phyloP scores from a whole-genome alignment of 2,113 vertebrate species.

The Triplophysa dalaica region DNA sequence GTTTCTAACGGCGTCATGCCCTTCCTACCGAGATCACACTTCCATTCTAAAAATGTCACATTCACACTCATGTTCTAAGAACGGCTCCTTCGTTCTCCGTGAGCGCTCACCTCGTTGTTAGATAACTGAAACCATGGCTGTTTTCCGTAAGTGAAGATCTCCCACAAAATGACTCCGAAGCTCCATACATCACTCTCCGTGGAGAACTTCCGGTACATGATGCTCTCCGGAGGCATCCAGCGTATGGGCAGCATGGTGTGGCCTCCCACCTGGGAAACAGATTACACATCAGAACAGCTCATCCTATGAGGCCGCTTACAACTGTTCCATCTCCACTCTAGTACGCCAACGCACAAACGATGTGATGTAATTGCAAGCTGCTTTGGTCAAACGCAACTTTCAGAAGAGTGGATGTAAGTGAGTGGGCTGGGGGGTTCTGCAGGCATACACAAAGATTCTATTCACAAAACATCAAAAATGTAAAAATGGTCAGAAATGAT shows the following conservation, averaged over 20 bases:
- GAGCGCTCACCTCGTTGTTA: slow-evolving; percentile 88
- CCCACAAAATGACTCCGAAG: slow-evolving; percentile 97
- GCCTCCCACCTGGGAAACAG: slow-evolving; percentile 85
- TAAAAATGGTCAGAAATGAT: too few relatives aligned
- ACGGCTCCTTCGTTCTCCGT: background rate
- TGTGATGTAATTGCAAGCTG: too few relatives aligned
- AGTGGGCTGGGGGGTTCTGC: too few relatives aligned
- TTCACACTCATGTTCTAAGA: slow-evolving; percentile 33
- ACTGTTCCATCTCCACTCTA: too few relatives aligned
- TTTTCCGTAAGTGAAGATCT: slow-evolving; percentile 98
- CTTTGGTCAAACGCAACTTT: too few relatives aligned
- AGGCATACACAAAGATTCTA: too few relatives aligned
- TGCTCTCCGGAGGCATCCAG: slow-evolving; percentile 99
- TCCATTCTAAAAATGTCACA: slow-evolving; percentile 1
- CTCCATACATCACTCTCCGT: slow-evolving; percentile 98
- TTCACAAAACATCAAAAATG: too few relatives aligned
- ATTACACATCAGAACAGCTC: slow-evolving; percentile 21
- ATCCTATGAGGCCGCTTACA: background rate
- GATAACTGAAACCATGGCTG: slow-evolving; percentile 99
- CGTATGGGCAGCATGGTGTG: slow-evolving; percentile 98
- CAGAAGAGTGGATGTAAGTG: too few relatives aligned
- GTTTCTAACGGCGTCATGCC: background rate
- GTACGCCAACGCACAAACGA: too few relatives aligned
- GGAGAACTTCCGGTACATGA: slow-evolving; percentile 99
- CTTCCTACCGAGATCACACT: background rate